phyloP scores from a whole-genome alignment of 2,113 vertebrate species.

The Onychostoma macrolepis region DNA sequence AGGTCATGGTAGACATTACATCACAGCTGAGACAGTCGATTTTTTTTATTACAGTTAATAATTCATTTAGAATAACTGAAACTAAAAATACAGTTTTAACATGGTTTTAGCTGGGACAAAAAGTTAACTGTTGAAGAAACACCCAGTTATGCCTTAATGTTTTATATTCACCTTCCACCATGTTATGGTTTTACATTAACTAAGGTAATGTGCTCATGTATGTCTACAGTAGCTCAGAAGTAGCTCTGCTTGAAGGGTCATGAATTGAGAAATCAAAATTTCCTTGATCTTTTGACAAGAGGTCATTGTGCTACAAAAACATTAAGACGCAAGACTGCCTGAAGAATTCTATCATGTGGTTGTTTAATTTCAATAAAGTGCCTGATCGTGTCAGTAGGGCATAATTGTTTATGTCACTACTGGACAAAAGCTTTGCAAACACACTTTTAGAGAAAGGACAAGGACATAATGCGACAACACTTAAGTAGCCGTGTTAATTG shows the following conservation, averaged over 20 bases:
- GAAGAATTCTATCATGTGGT: neutral
- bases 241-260: neutral
- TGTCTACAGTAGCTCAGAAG: conserved; percentile 3
- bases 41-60: neutral
- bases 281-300: neutral
- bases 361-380: neutral
- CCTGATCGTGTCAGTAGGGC: neutral
- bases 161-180: conserved; percentile 6
- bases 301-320: neutral
- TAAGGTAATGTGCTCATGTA: neutral
- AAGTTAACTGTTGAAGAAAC: neutral
- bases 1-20: neutral
- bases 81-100: neutral
- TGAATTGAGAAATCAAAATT: neutral
- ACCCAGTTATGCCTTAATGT: neutral
- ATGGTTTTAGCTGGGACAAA: neutral
- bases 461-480: neutral
- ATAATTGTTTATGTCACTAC: neutral
- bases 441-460: neutral
- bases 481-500: neutral
- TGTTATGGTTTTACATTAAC: conserved; percentile 31
- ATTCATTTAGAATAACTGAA: neutral
- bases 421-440: neutral
- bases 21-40: neutral
- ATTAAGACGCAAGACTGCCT: neutral